Base-by-base conservation (phyloP, 2,797 vertebrate genomes). In the Phaenicophaeus curvirostris region DNA sequence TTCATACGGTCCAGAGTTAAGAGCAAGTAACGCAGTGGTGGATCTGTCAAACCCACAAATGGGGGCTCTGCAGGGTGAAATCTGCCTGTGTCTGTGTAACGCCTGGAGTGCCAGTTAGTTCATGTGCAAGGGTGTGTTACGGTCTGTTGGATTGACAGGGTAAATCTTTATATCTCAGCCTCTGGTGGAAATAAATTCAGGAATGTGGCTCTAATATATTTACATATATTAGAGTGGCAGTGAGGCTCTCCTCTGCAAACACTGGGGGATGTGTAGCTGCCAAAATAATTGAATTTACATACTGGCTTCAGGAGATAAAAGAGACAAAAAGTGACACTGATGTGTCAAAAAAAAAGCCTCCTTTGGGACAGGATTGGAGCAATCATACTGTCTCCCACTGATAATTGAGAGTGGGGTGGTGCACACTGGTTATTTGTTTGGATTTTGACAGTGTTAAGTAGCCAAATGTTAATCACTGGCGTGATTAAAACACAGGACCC, bases 251-350 rank as follows among this genome's bases (percentile, higher is more conserved):
- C 4, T 48, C 33, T 79, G 89, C 61, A 89, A 89, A 92, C 55
- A n/a, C 31, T 55, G 55, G 35, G 63, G 87, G 39, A 12, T 78
- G 2, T 65, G 58, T 17, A 48, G 59, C 51, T 75, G 25, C 31
- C 25, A 39, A 72, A 83, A 77, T 51, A 90, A 90, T n/a, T 37
- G 7, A 53, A 88, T 96, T 89, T 91, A 61, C 89, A 65, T 87
- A 16, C 28, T 39, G 61, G 17, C 44, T 55, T 86, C n/a, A 68
- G 62, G 72, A 95, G 93, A 58, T 71, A 15, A 78, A 74, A 89
- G 85, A 67, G 75, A 58, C 79, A 42, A 57, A 50, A 53, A 54
- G 13, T 35, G 33, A 67, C 25, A 54, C 58, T 33, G 65, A 35
- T 50, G 42, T 67, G 87, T 65, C 79, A 80, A 41, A 39, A 39